Evolutionary conservation across 2,797 vertebrate species (phyloP), one percentile per base, ranked within the genome.

Genomic region (Manis crassicaudata): DNA sequence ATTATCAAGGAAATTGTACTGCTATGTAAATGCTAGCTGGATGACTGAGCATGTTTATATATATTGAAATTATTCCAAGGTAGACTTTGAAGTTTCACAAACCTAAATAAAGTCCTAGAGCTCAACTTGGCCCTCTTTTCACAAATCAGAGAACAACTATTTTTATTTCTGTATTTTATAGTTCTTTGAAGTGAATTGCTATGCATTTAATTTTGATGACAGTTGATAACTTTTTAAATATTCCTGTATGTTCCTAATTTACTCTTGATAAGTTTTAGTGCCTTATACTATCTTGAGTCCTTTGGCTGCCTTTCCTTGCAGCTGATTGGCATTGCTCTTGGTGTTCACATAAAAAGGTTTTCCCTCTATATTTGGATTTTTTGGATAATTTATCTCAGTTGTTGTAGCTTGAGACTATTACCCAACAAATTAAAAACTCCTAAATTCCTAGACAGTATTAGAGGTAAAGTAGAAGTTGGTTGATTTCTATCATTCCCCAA

Each of bases 401-500:
- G 16, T 89, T 91, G 32, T 92, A 76, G n/a, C 10, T 89, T 97
- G 67, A 27, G 4, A 85, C 43, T 72, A 37, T 87, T 80, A 79
- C 37, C 40, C 77, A 73, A 94, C 56, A 95, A 37, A 40, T 83
- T 73, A 60, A 94, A 96, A 91, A 60, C 23, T 81, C 52, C 81
- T 94, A 35, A 85, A 87, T 94, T 91, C 40, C 50, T 95, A 50
- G 40, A 50, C 20, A 81, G 35, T 40, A 4, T 56, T 56, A 76
- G 60, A 68, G 7, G 84, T 90, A 88, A 85, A 83, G 63, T 93
- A 96, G 68, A 70, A 68, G 35, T 86, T 93, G 46, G 93, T 62
- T 90, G 77, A 52, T 25, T 70, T 67, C 37, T 93, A 2, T 63
- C 46, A 73, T 92, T 93, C 46, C 21, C 27, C 50, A 75, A 6